phyloP scores from a whole-genome alignment of 2,888 invertebrate genomes.

The Endotricha flammealis region DNA sequence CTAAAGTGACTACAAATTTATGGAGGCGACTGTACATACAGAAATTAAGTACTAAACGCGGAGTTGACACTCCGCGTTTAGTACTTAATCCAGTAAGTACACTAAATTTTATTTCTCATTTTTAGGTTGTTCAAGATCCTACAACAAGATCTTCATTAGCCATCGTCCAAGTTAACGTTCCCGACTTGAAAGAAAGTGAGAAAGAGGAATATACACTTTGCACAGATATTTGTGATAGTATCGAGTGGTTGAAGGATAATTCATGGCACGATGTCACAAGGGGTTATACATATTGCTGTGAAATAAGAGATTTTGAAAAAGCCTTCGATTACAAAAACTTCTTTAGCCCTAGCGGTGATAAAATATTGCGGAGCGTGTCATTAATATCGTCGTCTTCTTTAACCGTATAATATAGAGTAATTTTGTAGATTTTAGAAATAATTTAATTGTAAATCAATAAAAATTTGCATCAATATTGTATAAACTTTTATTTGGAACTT shows the following conservation, averaged over 20 bases:
- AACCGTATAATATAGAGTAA: no score
- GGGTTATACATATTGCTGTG: conserved; percentile 49
- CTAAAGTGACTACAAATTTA: no score
- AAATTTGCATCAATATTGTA: no score
- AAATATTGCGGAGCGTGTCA: conserved; percentile 10
- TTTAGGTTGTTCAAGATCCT: conserved; percentile 45
- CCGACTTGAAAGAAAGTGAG: conserved; percentile 26
- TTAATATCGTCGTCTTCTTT: conserved; percentile 1
- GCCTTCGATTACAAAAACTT: conserved; percentile 25
- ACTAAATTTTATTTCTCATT: conserved; percentile 6
- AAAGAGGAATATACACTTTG: conserved; percentile 34
- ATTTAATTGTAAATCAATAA: no score
- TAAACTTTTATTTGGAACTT: no score
- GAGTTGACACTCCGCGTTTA: no score
- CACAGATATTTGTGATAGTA: conserved; percentile 35
- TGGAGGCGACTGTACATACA: no score
- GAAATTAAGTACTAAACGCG: no score
- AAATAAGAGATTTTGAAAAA: conserved; percentile 33
- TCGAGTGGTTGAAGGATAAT: conserved; percentile 35
- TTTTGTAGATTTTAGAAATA: no score
- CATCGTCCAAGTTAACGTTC: conserved; percentile 49
- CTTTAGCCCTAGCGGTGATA: conserved; percentile 22
- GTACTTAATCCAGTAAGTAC: neutral
- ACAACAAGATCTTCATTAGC: conserved; percentile 33
- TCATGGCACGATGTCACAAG: conserved; percentile 32